Conservation (phyloP, 2,888 invertebrate genomes). For the Acronicta leporina region DNA sequence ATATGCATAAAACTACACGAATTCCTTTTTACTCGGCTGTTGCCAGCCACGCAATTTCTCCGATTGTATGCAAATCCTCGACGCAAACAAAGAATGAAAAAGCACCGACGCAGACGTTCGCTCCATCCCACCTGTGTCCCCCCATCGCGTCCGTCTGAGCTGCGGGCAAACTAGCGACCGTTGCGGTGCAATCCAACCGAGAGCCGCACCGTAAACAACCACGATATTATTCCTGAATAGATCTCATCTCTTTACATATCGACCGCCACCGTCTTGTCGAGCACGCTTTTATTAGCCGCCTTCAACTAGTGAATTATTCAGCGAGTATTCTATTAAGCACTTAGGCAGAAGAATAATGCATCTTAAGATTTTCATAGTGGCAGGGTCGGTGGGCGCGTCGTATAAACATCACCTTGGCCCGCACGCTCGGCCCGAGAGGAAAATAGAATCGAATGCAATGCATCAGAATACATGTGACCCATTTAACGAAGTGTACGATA, state of each 20-base stretch:
- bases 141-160: slow-evolving; percentile 70
- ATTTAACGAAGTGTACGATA: slow-evolving; percentile 52
- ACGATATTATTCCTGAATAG: slow-evolving; percentile 81
- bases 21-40: slow-evolving; percentile 76
- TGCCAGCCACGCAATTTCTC: slow-evolving; percentile 84
- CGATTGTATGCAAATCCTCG: slow-evolving; percentile 87
- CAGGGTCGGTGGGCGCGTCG: slow-evolving; percentile 65
- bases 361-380: slow-evolving; percentile 76
- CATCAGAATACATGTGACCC: slow-evolving; percentile 62
- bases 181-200: slow-evolving; percentile 70
- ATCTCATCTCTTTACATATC: slow-evolving; percentile 83
- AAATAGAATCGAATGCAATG: slow-evolving; percentile 61
- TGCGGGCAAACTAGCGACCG: slow-evolving; percentile 70
- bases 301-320: slow-evolving; percentile 84
- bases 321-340: slow-evolving; percentile 81
- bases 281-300: slow-evolving; percentile 82
- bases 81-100: slow-evolving; percentile 86
- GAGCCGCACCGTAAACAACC: slow-evolving; percentile 73
- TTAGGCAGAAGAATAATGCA: slow-evolving; percentile 83
- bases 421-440: slow-evolving; percentile 56
- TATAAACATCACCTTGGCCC: slow-evolving; percentile 76
- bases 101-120: slow-evolving; percentile 81
- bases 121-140: slow-evolving; percentile 76
- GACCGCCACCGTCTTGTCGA: slow-evolving; percentile 77
- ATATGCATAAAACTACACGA: slow-evolving; percentile 78